A percentile compares a stretch with the other conserved stretches of the same genome.
Evolutionary conservation across 2,797 vertebrate species (phyloP).

Genomic region (Neostethus bicornis): DNA sequence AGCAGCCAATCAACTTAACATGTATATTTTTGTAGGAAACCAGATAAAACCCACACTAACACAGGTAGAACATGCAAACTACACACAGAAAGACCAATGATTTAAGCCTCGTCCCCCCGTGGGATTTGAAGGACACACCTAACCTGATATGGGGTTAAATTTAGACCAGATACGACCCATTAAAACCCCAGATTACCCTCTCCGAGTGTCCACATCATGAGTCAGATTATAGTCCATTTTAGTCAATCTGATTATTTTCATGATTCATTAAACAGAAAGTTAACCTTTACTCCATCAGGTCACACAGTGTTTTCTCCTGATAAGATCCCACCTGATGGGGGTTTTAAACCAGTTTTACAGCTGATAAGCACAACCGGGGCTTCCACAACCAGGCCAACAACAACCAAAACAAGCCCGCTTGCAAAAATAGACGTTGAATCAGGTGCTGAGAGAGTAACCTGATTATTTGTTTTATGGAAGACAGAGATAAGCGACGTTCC

Average conservation of each 20-base stretch:
- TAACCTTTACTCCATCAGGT: conserved; percentile 60
- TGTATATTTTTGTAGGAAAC: too few species aligned
- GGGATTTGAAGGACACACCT: too few species aligned
- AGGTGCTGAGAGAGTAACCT: not conserved
- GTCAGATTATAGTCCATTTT: too few species aligned
- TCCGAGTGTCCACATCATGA: too few species aligned
- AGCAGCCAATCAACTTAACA: too few species aligned
- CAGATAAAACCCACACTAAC: too few species aligned
- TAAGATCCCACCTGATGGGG: conserved; percentile 44
- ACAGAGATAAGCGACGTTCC: conserved; percentile 67
- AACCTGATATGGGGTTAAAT: too few species aligned
- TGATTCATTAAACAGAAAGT: conserved; percentile 65
- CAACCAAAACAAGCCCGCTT: conserved; percentile 23
- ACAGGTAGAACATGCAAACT: too few species aligned
- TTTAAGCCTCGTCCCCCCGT: too few species aligned
- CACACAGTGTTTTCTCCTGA: conserved; percentile 39
- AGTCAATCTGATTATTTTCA: conserved; percentile 15
- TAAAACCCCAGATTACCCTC: too few species aligned
- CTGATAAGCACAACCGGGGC: conserved; percentile 22
- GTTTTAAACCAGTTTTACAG: conserved; percentile 48
- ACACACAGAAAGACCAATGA: too few species aligned
- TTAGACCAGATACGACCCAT: too few species aligned
- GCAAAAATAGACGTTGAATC: conserved; percentile 19
- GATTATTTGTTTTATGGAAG: conserved; percentile 24
- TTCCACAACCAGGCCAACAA: conserved; percentile 12